These are phyloP conservation scores for Bombus confusus DNA, from an alignment of 1,140 invertebrate species.

Conservation along the genomic window DNA sequence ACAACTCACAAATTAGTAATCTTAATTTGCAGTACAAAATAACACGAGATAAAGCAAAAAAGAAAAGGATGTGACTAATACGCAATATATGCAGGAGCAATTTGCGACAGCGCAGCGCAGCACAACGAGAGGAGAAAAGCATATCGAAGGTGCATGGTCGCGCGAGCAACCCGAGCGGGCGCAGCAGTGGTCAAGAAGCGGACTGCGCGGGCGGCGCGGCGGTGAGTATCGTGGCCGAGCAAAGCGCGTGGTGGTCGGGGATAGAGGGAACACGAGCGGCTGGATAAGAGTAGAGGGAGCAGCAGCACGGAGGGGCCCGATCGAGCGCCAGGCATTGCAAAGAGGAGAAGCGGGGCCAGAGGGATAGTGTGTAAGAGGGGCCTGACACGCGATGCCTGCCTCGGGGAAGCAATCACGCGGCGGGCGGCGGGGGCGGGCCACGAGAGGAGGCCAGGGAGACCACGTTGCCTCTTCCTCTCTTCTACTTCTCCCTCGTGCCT, in stretches of 20 bases:
- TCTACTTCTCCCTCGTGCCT: conserved; percentile 45
- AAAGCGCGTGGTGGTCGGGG: conserved; percentile 51
- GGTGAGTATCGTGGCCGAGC: conserved; percentile 21
- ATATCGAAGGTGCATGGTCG: neutral
- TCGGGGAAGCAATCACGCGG: conserved; percentile 79
- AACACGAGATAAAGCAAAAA: neutral
- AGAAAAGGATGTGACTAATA: neutral
- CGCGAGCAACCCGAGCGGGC: neutral
- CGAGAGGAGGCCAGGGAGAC: conserved; percentile 58
- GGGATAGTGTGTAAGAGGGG: conserved; percentile 76
- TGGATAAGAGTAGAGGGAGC: conserved; percentile 54
- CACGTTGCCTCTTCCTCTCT: conserved; percentile 63
- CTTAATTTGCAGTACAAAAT: neutral
- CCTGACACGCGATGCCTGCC: conserved; percentile 82
- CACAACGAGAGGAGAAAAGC: neutral
- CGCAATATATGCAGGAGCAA: neutral
- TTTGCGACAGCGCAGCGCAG: neutral
- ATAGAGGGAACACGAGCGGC: conserved; percentile 19
- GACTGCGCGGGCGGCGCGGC: conserved; percentile 62
- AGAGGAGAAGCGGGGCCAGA: conserved; percentile 39
- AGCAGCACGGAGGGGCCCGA: conserved; percentile 48
- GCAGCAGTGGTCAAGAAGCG: conserved; percentile 35
- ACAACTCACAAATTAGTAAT: neutral
- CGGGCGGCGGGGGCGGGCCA: conserved; percentile 78
- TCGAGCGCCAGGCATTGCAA: conserved; percentile 32